Conservation (phyloP, 2,797 vertebrate species). For the Peromyscus eremicus region DNA sequence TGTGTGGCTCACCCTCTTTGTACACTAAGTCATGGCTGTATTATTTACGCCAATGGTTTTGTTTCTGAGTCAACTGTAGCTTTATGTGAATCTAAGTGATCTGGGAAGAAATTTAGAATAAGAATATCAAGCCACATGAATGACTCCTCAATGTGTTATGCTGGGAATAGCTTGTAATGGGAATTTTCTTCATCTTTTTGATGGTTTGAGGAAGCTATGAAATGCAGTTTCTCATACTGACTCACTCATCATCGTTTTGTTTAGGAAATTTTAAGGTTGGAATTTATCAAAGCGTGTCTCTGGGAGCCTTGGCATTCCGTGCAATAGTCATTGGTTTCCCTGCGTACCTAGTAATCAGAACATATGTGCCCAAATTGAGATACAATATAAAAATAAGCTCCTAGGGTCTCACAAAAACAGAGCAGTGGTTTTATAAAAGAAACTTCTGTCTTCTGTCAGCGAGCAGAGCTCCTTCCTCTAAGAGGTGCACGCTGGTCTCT, state of each 20-base stretch:
- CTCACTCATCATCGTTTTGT: not conserved
- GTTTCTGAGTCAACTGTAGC: slow-evolving; percentile 41
- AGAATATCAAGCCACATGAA: slow-evolving; percentile 21
- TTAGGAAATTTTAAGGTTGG: not conserved
- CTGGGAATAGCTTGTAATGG: not conserved
- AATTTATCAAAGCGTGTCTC: slow-evolving; percentile 12
- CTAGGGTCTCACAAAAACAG: slow-evolving; percentile 57
- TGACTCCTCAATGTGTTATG: not conserved
- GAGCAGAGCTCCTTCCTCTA: not conserved
- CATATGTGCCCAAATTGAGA: slow-evolving; percentile 13
- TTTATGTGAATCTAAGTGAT: slow-evolving; percentile 45
- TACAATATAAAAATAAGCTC: slow-evolving; percentile 56
- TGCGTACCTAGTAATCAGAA: slow-evolving; percentile 23
- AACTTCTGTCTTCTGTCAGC: not conserved
- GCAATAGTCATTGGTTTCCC: not conserved
- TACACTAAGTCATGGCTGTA: not conserved
- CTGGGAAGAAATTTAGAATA: slow-evolving; percentile 21
- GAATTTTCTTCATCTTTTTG: slow-evolving; percentile 56
- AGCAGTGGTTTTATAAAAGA: slow-evolving; percentile 53
- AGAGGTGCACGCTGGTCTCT: not conserved
- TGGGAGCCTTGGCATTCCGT: not conserved
- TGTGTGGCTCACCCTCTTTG: slow-evolving; percentile 20
- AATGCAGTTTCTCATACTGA: not conserved
- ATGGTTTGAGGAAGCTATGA: not conserved
- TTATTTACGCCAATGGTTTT: slow-evolving; percentile 18